phyloP scores from a whole-genome alignment of 2,888 invertebrate species.

The Conistra vaccinii region DNA sequence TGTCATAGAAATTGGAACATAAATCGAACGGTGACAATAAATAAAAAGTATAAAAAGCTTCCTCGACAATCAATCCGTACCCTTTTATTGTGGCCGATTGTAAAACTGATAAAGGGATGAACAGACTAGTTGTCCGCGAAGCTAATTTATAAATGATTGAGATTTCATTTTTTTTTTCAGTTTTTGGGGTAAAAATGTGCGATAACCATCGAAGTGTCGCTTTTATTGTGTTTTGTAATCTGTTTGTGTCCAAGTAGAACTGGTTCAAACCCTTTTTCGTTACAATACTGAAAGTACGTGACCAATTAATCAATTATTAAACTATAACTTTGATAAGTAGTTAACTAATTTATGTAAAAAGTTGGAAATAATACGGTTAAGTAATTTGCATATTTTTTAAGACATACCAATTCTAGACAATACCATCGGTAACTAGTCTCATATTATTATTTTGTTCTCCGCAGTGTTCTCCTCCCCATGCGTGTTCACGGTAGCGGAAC shows the following conservation, averaged over 20 bases:
- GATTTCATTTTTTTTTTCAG: constrained; percentile 87
- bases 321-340: background rate
- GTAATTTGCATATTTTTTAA: constrained; percentile 21
- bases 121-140: constrained; percentile 87
- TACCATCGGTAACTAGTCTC: background rate
- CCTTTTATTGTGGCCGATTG: constrained; percentile 89
- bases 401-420: background rate
- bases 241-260: constrained; percentile 4
- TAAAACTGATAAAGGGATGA: constrained; percentile 89
- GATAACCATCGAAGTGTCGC: constrained; percentile 53
- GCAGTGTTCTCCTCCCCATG: background rate
- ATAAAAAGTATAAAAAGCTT: constrained; percentile 80
- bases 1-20: constrained; percentile 76
- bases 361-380: background rate
- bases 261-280: constrained; percentile 1
- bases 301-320: background rate
- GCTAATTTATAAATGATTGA: constrained; percentile 91
- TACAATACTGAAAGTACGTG: background rate
- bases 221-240: constrained; percentile 31
- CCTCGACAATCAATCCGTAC: constrained; percentile 84
- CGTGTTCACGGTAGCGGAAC: constrained; percentile 6
- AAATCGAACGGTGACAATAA: constrained; percentile 84
- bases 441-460: background rate
- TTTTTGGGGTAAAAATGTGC: constrained; percentile 68
- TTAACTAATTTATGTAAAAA: background rate